These are phyloP conservation scores for Dicrurus megarhynchus DNA, from an alignment of 2,113 vertebrate genomes.

Conservation along the genomic window DNA sequence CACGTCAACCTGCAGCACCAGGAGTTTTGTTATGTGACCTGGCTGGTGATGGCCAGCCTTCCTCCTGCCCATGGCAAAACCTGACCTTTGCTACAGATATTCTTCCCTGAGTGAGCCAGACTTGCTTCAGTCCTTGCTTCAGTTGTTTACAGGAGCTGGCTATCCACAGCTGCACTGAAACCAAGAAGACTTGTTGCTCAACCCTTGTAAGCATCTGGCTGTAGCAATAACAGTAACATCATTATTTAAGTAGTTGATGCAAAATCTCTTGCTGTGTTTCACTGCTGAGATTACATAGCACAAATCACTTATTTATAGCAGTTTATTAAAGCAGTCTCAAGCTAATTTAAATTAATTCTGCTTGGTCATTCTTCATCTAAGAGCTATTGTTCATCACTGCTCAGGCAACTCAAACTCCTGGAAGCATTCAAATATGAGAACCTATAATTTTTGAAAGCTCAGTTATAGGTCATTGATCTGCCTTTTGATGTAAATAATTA, in stretches of 20 bases:
- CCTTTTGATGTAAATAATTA: not conserved
- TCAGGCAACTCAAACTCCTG: not conserved
- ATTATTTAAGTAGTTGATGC: not conserved
- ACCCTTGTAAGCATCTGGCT: not conserved
- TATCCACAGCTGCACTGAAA: not conserved
- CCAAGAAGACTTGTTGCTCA: not conserved
- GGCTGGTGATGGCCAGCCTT: not conserved
- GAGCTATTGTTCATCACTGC: not conserved
- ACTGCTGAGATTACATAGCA: not conserved
- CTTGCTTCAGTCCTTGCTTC: not conserved
- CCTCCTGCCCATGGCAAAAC: not conserved
- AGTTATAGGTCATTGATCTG: not conserved
- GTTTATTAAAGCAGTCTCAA: not conserved
- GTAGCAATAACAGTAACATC: not conserved
- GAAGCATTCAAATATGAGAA: not conserved
- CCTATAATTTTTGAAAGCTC: not conserved
- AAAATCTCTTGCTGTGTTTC: not conserved
- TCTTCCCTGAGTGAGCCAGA: not conserved
- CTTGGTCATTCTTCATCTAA: not conserved
- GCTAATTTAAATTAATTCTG: constrained; percentile 4
- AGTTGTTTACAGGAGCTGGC: not conserved
- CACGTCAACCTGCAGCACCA: accelerated
- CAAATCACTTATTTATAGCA: not conserved
- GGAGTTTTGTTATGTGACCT: not conserved
- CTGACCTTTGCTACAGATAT: not conserved